Percentiles rank a stretch among this genome's conserved stretches.
These are phyloP conservation scores for Emydoidea blandingii DNA, from an alignment of 2,797 vertebrate genomes.

Conservation along the genomic window DNA sequence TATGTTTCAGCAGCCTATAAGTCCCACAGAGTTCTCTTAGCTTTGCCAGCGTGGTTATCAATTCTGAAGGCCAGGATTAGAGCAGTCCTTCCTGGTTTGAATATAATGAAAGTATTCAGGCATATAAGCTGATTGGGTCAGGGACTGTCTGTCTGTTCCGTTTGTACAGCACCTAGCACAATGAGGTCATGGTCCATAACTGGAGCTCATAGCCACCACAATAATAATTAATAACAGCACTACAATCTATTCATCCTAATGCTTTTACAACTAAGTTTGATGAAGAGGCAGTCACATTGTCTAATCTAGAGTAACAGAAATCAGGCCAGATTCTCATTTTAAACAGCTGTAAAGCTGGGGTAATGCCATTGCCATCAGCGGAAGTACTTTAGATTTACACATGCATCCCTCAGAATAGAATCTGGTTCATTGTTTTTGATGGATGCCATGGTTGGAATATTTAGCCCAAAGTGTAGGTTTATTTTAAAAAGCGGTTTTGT, in stretches of 20 bases:
- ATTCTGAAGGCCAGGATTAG: neutral
- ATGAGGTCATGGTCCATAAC: neutral
- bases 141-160: neutral
- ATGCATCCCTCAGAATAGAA: neutral
- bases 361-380: neutral
- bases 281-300: neutral
- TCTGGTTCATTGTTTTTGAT: neutral
- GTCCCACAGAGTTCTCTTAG: neutral
- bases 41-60: neutral
- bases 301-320: constrained; percentile 32
- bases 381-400: constrained; percentile 35
- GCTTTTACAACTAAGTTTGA: neutral
- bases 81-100: neutral
- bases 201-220: rapidly evolving
- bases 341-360: constrained; percentile 19
- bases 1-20: neutral
- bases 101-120: neutral
- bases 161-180: neutral
- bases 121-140: too few species aligned
- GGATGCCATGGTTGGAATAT: neutral
- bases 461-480: neutral
- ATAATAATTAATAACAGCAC: neutral
- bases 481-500: neutral
- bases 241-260: neutral
- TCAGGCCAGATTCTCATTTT: neutral